A percentile compares a stretch with the other conserved stretches of the same genome.
These are phyloP conservation scores for Lichenostomus cassidix DNA, from an alignment of 2,113 vertebrate species.

Conservation along the genomic window DNA sequence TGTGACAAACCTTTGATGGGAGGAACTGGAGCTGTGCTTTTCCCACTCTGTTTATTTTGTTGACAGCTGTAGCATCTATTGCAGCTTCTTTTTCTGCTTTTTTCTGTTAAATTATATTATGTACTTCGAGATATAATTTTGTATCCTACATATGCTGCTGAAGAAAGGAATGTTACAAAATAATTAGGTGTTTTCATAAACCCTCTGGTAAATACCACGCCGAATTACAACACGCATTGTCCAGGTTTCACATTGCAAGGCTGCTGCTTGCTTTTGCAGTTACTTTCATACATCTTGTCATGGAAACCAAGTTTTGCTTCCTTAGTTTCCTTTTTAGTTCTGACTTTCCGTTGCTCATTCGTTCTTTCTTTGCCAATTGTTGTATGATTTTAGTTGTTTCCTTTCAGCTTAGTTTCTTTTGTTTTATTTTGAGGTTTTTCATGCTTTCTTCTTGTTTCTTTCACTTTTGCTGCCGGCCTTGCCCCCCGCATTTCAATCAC, in stretches of 20 bases:
- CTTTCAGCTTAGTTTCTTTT: slow-evolving; percentile 73
- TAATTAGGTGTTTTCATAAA: slow-evolving; percentile 77
- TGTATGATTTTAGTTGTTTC: slow-evolving; percentile 67
- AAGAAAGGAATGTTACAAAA: slow-evolving; percentile 76
- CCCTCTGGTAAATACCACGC: slow-evolving; percentile 76
- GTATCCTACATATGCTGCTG: slow-evolving; percentile 67
- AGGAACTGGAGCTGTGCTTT: slow-evolving; percentile 44
- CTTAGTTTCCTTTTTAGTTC: slow-evolving; percentile 78
- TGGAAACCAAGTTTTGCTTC: slow-evolving; percentile 73
- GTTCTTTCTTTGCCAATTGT: slow-evolving; percentile 69
- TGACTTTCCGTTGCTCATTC: slow-evolving; percentile 73
- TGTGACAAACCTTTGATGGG: background rate
- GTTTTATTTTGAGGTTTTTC: slow-evolving; percentile 70
- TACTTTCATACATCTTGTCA: slow-evolving; percentile 78
- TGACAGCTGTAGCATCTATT: slow-evolving; percentile 38
- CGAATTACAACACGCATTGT: slow-evolving; percentile 74
- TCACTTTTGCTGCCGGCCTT: slow-evolving; percentile 82
- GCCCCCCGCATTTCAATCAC: slow-evolving; percentile 80
- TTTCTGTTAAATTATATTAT: slow-evolving; percentile 61
- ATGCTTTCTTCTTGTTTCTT: slow-evolving; percentile 78
- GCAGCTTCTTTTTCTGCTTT: slow-evolving; percentile 51
- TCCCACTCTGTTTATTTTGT: slow-evolving; percentile 34
- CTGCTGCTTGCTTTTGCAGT: slow-evolving; percentile 74
- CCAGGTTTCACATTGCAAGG: slow-evolving; percentile 78
- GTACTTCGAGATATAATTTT: slow-evolving; percentile 60